phyloP scores from a whole-genome alignment of 1,140 invertebrate species.

The Caenorhabditis briggsae region DNA sequence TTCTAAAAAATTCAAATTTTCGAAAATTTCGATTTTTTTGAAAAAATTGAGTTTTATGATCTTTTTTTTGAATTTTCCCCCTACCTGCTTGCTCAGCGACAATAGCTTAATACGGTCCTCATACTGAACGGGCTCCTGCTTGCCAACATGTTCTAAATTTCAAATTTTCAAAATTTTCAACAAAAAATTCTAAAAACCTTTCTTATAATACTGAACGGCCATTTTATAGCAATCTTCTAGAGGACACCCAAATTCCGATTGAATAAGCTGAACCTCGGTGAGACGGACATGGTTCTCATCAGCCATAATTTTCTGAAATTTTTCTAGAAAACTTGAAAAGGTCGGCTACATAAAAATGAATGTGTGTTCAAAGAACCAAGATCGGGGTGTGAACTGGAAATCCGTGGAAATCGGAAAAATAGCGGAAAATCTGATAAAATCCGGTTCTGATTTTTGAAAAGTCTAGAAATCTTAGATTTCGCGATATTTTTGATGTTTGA shows the following conservation, averaged over 20 bases:
- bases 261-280: slow-evolving; percentile 54
- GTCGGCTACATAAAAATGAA: neutral
- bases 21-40: too few relatives aligned
- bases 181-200: slow-evolving; percentile 27
- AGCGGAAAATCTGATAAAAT: neutral
- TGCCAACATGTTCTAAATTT: slow-evolving; percentile 50
- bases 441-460: neutral
- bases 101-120: slow-evolving; percentile 65
- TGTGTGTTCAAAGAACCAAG: neutral
- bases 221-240: slow-evolving; percentile 62
- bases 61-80: neutral
- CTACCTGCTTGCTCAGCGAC: slow-evolving; percentile 66
- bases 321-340: neutral
- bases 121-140: slow-evolving; percentile 54
- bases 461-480: neutral
- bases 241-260: slow-evolving; percentile 60
- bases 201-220: slow-evolving; percentile 63
- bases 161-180: neutral
- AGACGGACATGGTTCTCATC: slow-evolving; percentile 60
- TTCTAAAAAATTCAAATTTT: too few relatives aligned
- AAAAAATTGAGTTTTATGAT: neutral
- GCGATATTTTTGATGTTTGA: neutral
- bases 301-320: slow-evolving; percentile 11
- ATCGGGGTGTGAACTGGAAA: neutral
- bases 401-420: neutral